Conservation (phyloP, 2,797 vertebrate genomes). For the Cossypha dichroa region DNA sequence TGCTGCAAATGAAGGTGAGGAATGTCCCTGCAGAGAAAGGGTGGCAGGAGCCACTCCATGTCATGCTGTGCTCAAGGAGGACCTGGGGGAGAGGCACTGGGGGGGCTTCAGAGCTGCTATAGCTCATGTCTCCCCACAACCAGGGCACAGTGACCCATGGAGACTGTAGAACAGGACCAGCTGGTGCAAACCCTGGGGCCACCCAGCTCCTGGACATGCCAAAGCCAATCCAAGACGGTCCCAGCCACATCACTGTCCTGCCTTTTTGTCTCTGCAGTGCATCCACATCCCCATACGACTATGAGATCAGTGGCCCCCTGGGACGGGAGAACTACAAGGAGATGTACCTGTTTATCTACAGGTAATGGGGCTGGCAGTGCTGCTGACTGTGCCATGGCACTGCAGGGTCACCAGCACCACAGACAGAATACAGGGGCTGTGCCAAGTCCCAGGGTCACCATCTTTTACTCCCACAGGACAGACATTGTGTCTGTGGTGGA, state of each 20-base stretch:
- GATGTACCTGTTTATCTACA: conserved; percentile 92
- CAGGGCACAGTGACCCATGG: rapidly evolving
- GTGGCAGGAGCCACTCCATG: rapidly evolving
- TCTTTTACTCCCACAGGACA: conserved; percentile 69
- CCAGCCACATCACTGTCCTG: neutral
- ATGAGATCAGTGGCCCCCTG: conserved; percentile 84
- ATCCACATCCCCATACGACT: conserved; percentile 66
- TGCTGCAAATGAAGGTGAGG: neutral
- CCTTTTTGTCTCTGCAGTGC: neutral
- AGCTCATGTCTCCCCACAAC: rapidly evolving
- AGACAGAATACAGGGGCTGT: rapidly evolving
- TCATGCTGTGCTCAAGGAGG: neutral
- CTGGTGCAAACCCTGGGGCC: rapidly evolving
- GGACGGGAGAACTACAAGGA: conserved; percentile 89
- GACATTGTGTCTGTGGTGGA: conserved; percentile 76
- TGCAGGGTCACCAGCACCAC: rapidly evolving
- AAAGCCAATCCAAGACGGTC: neutral
- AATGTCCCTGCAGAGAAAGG: neutral
- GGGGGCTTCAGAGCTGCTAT: neutral
- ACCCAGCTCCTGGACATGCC: neutral
- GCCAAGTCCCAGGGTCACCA: neutral
- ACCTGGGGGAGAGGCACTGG: rapidly evolving
- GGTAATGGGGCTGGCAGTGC: conserved; percentile 65
- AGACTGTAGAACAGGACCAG: neutral
- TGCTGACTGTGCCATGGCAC: rapidly evolving